Conservation (phyloP, 2,797 vertebrate genomes). For the Remorina albescens region DNA sequence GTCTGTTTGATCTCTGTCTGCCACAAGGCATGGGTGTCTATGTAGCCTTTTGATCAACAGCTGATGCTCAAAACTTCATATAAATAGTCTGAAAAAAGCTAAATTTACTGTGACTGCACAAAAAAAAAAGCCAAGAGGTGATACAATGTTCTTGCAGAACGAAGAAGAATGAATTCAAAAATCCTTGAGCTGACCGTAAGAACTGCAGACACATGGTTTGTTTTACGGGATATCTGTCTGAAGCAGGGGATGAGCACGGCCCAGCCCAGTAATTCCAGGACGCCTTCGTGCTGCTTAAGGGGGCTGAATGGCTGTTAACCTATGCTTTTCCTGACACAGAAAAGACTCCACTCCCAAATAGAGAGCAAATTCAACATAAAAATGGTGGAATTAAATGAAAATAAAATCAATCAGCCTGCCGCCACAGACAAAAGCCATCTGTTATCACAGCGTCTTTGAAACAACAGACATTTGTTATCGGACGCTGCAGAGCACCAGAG, state of each 20-base stretch:
- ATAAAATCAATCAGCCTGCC: constrained; percentile 18
- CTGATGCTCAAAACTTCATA: not conserved
- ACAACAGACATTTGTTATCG: constrained; percentile 32
- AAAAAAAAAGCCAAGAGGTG: not conserved
- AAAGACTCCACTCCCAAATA: constrained; percentile 53
- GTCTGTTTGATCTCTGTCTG: constrained; percentile 25
- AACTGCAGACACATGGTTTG: constrained; percentile 63
- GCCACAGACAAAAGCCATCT: constrained; percentile 11
- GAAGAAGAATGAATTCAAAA: constrained; percentile 33
- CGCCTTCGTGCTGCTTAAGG: constrained; percentile 59
- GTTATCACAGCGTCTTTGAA: constrained; percentile 29
- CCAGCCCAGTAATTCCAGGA: constrained; percentile 52
- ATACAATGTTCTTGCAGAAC: not conserved
- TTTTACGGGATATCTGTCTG: constrained; percentile 65
- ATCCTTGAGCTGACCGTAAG: constrained; percentile 27
- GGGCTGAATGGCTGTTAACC: constrained; percentile 68
- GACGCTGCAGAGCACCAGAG: constrained; percentile 32
- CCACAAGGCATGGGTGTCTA: not conserved
- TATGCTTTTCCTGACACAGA: constrained; percentile 64
- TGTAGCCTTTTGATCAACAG: not conserved
- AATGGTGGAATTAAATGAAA: constrained; percentile 18
- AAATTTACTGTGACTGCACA: not conserved
- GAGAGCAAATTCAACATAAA: constrained; percentile 33
- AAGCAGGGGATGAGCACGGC: constrained; percentile 53
- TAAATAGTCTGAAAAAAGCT: not conserved